These are phyloP conservation scores for Paradisaea rubra DNA, from an alignment of 2,113 vertebrate species.

Conservation along the genomic window DNA sequence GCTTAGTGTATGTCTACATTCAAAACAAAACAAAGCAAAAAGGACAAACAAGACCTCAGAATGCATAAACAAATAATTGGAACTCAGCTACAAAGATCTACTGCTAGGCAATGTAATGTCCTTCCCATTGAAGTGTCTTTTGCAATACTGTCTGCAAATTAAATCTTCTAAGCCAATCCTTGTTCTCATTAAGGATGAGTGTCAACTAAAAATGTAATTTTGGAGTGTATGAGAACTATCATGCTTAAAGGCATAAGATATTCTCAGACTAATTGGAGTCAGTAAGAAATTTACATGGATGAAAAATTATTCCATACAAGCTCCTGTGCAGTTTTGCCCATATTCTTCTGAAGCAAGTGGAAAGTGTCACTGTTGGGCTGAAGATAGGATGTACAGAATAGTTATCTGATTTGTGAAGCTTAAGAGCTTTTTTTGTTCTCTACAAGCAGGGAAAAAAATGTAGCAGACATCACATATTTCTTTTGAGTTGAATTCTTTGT, in stretches of 20 bases:
- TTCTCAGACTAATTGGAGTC: background rate
- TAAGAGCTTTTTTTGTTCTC: background rate
- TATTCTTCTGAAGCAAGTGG: background rate
- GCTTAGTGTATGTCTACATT: slow-evolving; percentile 9
- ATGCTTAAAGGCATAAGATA: background rate
- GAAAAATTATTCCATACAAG: background rate
- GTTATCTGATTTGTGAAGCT: background rate
- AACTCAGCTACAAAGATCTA: background rate
- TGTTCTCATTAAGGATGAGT: background rate
- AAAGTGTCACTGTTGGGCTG: background rate
- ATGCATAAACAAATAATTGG: slow-evolving; percentile 39
- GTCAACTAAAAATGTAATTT: background rate
- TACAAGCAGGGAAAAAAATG: background rate
- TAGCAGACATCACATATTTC: background rate
- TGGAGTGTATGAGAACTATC: background rate
- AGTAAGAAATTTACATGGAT: background rate
- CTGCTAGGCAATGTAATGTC: background rate
- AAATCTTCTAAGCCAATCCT: background rate
- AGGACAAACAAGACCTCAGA: slow-evolving; percentile 24
- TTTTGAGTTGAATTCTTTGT: background rate
- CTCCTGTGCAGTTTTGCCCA: background rate
- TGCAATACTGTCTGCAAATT: background rate
- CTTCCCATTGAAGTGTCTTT: background rate
- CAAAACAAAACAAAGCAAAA: slow-evolving; percentile 16
- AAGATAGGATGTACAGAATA: background rate